These are phyloP conservation scores for Tychaedon coryphoeus DNA, from an alignment of 2,113 vertebrate genomes.

Conservation along the genomic window DNA sequence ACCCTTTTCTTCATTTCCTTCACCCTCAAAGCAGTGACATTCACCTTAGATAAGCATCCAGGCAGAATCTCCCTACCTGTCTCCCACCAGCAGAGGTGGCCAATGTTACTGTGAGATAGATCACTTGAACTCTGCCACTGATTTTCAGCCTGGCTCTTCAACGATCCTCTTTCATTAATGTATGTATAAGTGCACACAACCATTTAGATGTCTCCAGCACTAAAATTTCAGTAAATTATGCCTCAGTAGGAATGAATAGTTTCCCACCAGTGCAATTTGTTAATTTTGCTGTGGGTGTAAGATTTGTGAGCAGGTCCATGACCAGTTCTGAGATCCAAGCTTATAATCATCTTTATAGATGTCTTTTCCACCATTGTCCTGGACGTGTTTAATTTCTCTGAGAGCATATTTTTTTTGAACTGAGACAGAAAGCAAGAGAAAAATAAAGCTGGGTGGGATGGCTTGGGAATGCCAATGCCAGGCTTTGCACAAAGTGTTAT, in stretches of 20 bases:
- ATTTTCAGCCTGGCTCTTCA: neutral
- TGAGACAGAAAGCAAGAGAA: neutral
- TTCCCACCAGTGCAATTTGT: fast-evolving
- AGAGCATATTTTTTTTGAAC: neutral
- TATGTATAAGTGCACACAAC: neutral
- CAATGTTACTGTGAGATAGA: neutral
- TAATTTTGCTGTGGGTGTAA: neutral
- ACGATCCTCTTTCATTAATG: neutral
- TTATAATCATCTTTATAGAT: neutral
- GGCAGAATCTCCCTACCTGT: fast-evolving
- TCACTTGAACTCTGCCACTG: neutral
- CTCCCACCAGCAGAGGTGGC: fast-evolving
- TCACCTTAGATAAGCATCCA: neutral
- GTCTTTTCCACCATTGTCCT: neutral
- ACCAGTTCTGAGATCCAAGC: neutral
- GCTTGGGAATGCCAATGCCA: neutral
- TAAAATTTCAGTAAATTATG: neutral
- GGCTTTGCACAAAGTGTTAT: neutral
- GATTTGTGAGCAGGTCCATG: fast-evolving
- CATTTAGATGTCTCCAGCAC: neutral
- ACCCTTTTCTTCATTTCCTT: neutral
- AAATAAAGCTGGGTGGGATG: neutral
- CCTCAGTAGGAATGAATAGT: neutral
- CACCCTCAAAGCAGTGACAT: neutral
- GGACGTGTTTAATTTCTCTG: neutral